A percentile compares a stretch with the other conserved stretches of the same genome.
Conservation (phyloP, 2,113 vertebrate genomes). For the Collichthys lucidus region DNA sequence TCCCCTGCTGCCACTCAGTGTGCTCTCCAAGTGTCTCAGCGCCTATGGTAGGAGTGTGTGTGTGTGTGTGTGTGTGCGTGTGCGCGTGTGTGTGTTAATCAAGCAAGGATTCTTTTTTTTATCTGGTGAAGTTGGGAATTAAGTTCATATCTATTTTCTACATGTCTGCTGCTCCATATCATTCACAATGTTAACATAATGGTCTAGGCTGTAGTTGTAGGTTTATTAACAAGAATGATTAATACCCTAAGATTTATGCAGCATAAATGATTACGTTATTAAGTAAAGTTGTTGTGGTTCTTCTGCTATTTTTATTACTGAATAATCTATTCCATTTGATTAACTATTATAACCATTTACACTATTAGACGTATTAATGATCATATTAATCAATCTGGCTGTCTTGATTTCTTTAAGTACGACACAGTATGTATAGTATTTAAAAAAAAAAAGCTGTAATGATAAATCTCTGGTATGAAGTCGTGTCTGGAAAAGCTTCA, state of each 20-base stretch:
- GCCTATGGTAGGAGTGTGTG: conserved; percentile 87
- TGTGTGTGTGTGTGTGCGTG: conserved; percentile 2
- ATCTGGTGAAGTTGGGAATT: conserved; percentile 9
- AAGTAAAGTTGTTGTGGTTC: neutral
- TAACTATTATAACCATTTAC: neutral
- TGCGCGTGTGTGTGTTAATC: conserved; percentile 1
- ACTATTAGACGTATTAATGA: neutral
- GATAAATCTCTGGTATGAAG: neutral
- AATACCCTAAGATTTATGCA: neutral
- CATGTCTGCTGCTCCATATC: neutral
- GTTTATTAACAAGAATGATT: neutral
- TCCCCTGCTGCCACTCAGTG: conserved; percentile 92
- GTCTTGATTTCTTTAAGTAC: neutral
- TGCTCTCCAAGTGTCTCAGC: conserved; percentile 90
- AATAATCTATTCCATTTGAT: neutral
- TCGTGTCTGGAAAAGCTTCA: neutral
- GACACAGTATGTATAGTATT: neutral
- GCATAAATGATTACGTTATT: neutral
- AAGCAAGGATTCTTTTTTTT: neutral
- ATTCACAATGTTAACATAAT: neutral
- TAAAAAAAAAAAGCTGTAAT: neutral
- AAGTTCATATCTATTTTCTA: neutral
- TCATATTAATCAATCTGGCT: conserved; percentile 6
- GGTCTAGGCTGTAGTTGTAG: neutral
- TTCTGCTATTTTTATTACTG: neutral